Conservation (phyloP, 2,113 vertebrate species). For the Paramormyrops kingsleyae region DNA sequence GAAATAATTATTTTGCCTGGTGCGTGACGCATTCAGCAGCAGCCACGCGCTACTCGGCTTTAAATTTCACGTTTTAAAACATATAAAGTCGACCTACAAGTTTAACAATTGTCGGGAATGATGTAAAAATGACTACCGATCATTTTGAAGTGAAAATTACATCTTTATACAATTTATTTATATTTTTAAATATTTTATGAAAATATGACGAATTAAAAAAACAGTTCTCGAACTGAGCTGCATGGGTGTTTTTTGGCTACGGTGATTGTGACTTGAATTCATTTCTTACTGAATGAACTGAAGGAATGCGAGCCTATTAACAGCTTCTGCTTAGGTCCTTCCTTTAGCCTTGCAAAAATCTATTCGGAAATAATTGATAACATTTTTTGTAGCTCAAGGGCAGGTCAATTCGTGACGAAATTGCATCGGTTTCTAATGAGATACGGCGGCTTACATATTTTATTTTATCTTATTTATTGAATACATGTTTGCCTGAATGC, state of each 20-base stretch:
- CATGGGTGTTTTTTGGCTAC: conserved; percentile 62
- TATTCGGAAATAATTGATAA: conserved; percentile 41
- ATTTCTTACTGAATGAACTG: conserved; percentile 69
- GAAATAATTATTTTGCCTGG: conserved; percentile 48
- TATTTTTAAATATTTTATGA: conserved; percentile 98
- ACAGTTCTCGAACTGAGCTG: conserved; percentile 56
- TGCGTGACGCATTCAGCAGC: conserved; percentile 48
- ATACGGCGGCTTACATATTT: conserved; percentile 39
- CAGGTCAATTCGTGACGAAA: conserved; percentile 49
- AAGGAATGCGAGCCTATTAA: conserved; percentile 65
- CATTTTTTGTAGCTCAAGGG: conserved; percentile 48
- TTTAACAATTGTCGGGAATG: conserved; percentile 78
- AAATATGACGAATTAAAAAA: conserved; percentile 91
- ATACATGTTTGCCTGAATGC: not conserved
- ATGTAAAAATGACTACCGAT: conserved; percentile 50
- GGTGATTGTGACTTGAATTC: conserved; percentile 76
- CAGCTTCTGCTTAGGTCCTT: conserved; percentile 41
- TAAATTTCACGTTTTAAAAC: conserved; percentile 52
- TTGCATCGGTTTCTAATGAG: conserved; percentile 51
- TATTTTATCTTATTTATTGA: not conserved
- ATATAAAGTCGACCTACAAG: conserved; percentile 24
- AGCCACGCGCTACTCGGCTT: conserved; percentile 33
- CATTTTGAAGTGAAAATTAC: conserved; percentile 52
- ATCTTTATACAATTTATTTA: conserved; percentile 54
- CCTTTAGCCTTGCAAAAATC: conserved; percentile 38